These are phyloP conservation scores for zebrafish (Danio rerio) DNA, from an alignment of 2,113 vertebrate genomes.

Conservation along the genomic window GRCz12tu NC_133182.1:9302501-9303000, in stretches of 20 bases:
- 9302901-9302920: neutral
- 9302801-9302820: neutral
- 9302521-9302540: conserved; percentile 17
- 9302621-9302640: neutral
- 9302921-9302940: neutral
- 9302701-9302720: neutral
- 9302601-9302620: neutral
- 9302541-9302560: conserved; percentile 4
- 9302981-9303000: too few relatives aligned
- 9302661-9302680: neutral
- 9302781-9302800: neutral
- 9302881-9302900: neutral
- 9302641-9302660: neutral
- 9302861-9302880: neutral
- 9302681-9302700: neutral
- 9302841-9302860: neutral
- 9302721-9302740: neutral
- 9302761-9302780: neutral
- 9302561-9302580: conserved; percentile 10
- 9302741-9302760: neutral
- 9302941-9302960: too few relatives aligned
- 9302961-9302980: too few relatives aligned
- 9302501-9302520: neutral
- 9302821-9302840: too few relatives aligned
- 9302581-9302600: neutral